These are phyloP conservation scores for Ophthalmolycus amberensis DNA, from an alignment of 2,113 vertebrate species.

Conservation along the genomic window DNA sequence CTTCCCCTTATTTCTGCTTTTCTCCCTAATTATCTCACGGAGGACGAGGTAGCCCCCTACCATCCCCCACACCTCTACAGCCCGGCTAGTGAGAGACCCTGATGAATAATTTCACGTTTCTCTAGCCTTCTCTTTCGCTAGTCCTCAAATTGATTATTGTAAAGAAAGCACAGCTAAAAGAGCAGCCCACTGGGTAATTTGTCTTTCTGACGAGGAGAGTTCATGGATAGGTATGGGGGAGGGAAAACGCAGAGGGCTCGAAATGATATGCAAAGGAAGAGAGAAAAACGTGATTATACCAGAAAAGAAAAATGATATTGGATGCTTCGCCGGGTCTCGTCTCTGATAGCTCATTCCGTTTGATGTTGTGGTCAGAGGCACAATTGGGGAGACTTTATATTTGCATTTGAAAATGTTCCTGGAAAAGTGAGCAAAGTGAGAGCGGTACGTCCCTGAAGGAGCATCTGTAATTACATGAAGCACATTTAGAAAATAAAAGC, in stretches of 20 bases:
- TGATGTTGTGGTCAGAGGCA: slow-evolving; percentile 78
- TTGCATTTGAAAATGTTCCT: slow-evolving; percentile 53
- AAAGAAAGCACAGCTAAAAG: slow-evolving; percentile 78
- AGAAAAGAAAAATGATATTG: slow-evolving; percentile 73
- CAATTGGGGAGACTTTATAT: slow-evolving; percentile 58
- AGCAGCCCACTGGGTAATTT: slow-evolving; percentile 78
- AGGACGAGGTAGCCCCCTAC: slow-evolving; percentile 68
- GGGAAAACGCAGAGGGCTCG: slow-evolving; percentile 27
- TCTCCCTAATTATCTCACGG: slow-evolving; percentile 76
- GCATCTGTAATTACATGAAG: slow-evolving; percentile 59
- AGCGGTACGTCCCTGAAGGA: slow-evolving; percentile 46
- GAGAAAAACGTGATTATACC: slow-evolving; percentile 63
- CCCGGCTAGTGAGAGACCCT: slow-evolving; percentile 63
- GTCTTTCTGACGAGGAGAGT: slow-evolving; percentile 75
- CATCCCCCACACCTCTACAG: slow-evolving; percentile 70
- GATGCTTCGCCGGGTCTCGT: slow-evolving; percentile 52
- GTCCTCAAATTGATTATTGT: slow-evolving; percentile 83
- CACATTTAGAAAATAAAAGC: slow-evolving; percentile 43
- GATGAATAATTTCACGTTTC: slow-evolving; percentile 85
- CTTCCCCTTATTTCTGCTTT: slow-evolving; percentile 51
- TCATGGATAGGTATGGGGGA: slow-evolving; percentile 56
- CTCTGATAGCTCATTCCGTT: slow-evolving; percentile 80
- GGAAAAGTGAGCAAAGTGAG: slow-evolving; percentile 46
- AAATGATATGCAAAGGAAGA: slow-evolving; percentile 65
- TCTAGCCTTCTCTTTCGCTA: slow-evolving; percentile 73